Evolutionary conservation across 1,140 invertebrate species (phyloP).

Genomic region (Dendrolimus punctatus): DNA sequence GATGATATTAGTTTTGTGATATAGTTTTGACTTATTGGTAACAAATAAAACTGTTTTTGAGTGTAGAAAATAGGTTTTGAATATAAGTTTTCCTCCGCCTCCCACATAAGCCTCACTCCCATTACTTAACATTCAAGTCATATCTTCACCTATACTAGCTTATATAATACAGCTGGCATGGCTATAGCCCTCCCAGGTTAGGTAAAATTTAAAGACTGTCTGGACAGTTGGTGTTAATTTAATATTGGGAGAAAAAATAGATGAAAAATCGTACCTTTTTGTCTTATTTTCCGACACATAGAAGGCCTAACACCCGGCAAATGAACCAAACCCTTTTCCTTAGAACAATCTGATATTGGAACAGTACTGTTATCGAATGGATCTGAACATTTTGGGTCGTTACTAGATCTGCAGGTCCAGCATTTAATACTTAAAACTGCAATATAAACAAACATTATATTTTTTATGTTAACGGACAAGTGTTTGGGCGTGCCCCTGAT

Average conservation of each 20-base stretch:
- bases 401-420: conserved; percentile 91
- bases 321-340: conserved; percentile 77
- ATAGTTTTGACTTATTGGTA: too few relatives aligned
- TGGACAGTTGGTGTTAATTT: neutral
- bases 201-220: too few relatives aligned
- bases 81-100: too few relatives aligned
- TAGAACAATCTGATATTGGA: conserved; percentile 88
- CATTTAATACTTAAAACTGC: conserved; percentile 86
- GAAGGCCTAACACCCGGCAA: conserved; percentile 80
- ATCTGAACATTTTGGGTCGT: conserved; percentile 92
- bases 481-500: conserved; percentile 37
- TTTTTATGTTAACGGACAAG: too few relatives aligned
- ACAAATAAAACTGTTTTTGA: too few relatives aligned
- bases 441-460: conserved; percentile 33
- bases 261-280: conserved; percentile 80
- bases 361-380: conserved; percentile 93
- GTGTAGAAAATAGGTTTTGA: too few relatives aligned
- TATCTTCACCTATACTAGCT: too few relatives aligned
- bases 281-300: conserved; percentile 94
- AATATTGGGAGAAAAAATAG: neutral
- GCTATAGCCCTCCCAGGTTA: too few relatives aligned
- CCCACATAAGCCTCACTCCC: too few relatives aligned
- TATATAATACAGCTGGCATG: too few relatives aligned
- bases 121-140: too few relatives aligned
- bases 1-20: too few relatives aligned